phyloP scores from a whole-genome alignment of 1,140 invertebrate genomes.

The Trachelipus rathkii region DNA sequence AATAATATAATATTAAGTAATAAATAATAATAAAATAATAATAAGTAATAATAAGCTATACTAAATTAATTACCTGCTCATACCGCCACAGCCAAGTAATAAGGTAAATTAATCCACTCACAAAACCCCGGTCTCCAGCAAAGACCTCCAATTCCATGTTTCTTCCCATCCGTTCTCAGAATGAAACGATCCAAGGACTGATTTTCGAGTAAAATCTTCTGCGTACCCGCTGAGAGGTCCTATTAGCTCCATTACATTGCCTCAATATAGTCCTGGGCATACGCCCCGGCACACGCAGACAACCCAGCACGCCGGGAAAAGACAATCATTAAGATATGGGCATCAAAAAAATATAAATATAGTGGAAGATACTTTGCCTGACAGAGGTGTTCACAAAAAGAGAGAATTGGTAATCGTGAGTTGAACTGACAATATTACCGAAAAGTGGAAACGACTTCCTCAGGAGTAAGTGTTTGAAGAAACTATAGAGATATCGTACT shows the following conservation, averaged over 20 bases:
- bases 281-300: constrained; percentile 79
- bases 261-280: constrained; percentile 78
- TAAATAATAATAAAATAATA: not conserved
- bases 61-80: constrained; percentile 48
- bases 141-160: constrained; percentile 70
- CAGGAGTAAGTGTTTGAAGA: no score
- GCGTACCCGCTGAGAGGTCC: constrained; percentile 70
- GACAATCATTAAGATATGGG: constrained; percentile 80
- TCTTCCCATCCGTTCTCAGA: constrained; percentile 57
- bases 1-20: not conserved
- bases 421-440: constrained; percentile 64
- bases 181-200: constrained; percentile 59
- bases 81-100: constrained; percentile 78
- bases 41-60: not conserved
- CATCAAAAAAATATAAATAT: constrained; percentile 88
- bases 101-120: constrained; percentile 78
- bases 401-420: constrained; percentile 75
- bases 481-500: no score
- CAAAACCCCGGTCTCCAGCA: constrained; percentile 82
- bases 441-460: constrained; percentile 72
- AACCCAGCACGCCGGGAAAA: constrained; percentile 82
- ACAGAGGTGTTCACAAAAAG: constrained; percentile 75
- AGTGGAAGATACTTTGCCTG: constrained; percentile 76
- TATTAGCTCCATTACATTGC: constrained; percentile 72
- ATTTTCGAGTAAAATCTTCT: constrained; percentile 68